These are phyloP conservation scores for Drosophila leonis DNA, from an alignment of 2,888 invertebrate genomes.

Conservation along the genomic window DNA sequence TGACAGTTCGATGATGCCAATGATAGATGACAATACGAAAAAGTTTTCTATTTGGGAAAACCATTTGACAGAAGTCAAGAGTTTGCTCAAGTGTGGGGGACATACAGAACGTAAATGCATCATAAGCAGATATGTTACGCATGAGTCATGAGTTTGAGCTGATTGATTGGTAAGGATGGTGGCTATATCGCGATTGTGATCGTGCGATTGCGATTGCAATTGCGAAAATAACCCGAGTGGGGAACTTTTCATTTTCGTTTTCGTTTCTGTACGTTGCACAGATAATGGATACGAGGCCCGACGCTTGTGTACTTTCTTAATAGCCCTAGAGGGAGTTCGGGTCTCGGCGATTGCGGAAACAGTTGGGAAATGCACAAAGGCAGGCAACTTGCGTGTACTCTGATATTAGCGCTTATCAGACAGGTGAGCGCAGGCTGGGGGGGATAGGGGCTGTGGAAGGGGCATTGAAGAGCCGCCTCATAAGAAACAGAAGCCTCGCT, in stretches of 20 bases:
- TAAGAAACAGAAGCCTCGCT: slow-evolving; percentile 5
- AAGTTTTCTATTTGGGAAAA: slow-evolving; percentile 15
- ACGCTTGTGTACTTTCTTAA: slow-evolving; percentile 8
- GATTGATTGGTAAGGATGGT: slow-evolving; percentile 11
- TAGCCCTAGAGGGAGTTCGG: slow-evolving; percentile 20
- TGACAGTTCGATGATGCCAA: slow-evolving; percentile 1
- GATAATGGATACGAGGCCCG: slow-evolving; percentile 23
- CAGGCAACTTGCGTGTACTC: slow-evolving; percentile 30
- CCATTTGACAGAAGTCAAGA: background rate
- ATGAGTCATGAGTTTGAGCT: slow-evolving; percentile 26
- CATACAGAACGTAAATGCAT: background rate
- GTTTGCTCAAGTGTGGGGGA: background rate
- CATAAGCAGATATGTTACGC: background rate
- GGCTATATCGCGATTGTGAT: background rate
- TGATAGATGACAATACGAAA: slow-evolving; percentile 8
- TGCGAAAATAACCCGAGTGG: slow-evolving; percentile 15
- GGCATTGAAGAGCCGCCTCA: background rate
- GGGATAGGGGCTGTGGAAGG: background rate
- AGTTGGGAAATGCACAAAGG: slow-evolving; percentile 44
- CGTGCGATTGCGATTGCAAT: background rate
- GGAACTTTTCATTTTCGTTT: slow-evolving; percentile 40
- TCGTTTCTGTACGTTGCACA: background rate
- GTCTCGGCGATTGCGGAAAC: slow-evolving; percentile 25
- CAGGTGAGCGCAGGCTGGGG: background rate
- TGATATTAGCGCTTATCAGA: slow-evolving; percentile 42